phyloP scores from a whole-genome alignment of 2,113 vertebrate species.

The Hemiprocne comata region DNA sequence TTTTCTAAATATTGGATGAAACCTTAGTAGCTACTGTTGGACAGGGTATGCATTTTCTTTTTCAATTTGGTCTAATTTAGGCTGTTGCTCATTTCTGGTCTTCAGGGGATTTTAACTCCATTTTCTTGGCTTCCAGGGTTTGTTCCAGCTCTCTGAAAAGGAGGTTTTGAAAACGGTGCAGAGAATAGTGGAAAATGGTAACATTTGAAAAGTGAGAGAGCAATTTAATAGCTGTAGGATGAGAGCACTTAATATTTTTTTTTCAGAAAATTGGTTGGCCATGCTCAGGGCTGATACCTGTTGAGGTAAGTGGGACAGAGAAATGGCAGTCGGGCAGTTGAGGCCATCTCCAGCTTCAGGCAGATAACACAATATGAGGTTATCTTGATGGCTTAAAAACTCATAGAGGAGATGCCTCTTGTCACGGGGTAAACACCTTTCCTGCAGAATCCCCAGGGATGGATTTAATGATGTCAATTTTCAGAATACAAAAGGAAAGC shows the following conservation, averaged over 20 bases:
- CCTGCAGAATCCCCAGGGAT: not conserved
- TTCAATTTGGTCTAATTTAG: not conserved
- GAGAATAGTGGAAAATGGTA: not conserved
- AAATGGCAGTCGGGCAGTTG: not conserved
- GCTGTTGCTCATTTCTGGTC: not conserved
- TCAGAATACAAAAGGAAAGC: not conserved
- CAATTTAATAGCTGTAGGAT: not conserved
- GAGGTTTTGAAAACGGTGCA: not conserved
- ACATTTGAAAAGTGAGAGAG: not conserved
- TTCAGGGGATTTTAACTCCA: not conserved
- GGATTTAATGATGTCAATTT: not conserved
- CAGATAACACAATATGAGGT: not conserved
- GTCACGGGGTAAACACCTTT: not conserved
- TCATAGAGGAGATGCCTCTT: not conserved
- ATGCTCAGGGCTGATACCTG: not conserved
- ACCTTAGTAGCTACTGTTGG: not conserved
- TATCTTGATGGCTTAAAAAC: not conserved
- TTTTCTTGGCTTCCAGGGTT: not conserved
- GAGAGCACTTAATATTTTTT: not conserved
- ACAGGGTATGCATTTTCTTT: not conserved
- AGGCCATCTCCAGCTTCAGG: not conserved
- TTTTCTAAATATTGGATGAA: not conserved
- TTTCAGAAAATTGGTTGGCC: not conserved
- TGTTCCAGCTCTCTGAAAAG: not conserved
- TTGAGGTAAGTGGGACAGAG: not conserved